Conservation (phyloP, 2,888 invertebrate species). For the Horisme vitalbata region DNA sequence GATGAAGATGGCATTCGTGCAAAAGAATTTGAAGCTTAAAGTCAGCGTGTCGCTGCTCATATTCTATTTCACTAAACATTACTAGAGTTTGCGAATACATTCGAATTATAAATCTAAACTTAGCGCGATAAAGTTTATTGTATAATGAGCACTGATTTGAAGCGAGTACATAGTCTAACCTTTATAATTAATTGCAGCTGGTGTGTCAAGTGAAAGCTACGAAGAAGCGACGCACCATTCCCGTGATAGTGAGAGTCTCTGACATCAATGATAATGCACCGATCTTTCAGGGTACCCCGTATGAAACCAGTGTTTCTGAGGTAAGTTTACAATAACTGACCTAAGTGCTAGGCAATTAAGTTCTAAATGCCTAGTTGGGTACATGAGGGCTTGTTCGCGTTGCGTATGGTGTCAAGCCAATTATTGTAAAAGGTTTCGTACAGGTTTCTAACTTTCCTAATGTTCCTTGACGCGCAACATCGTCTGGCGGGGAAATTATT, state of each 20-base stretch:
- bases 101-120: not conserved
- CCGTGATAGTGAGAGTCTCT: constrained; percentile 93
- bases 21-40: not conserved
- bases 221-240: constrained; percentile 91
- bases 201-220: constrained; percentile 91
- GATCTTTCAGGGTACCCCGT: constrained; percentile 91
- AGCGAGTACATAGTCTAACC: constrained; percentile 17
- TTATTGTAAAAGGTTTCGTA: constrained; percentile 26
- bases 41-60: not conserved
- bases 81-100: no score
- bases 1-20: not conserved
- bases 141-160: not conserved
- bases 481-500: constrained; percentile 11
- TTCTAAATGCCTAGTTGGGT: not conserved
- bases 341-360: constrained; percentile 6
- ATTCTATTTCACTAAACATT: not conserved
- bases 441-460: constrained; percentile 20
- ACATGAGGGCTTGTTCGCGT: constrained; percentile 7
- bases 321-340: constrained; percentile 74
- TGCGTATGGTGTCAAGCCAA: constrained; percentile 26
- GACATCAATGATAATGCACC: constrained; percentile 96
- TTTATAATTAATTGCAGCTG: constrained; percentile 82
- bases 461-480: constrained; percentile 18
- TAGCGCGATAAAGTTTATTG: not conserved
- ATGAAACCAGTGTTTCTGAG: constrained; percentile 93